These are phyloP conservation scores for Rhorus exstirpatorius DNA, from an alignment of 2,888 invertebrate species.

Conservation along the genomic window DNA sequence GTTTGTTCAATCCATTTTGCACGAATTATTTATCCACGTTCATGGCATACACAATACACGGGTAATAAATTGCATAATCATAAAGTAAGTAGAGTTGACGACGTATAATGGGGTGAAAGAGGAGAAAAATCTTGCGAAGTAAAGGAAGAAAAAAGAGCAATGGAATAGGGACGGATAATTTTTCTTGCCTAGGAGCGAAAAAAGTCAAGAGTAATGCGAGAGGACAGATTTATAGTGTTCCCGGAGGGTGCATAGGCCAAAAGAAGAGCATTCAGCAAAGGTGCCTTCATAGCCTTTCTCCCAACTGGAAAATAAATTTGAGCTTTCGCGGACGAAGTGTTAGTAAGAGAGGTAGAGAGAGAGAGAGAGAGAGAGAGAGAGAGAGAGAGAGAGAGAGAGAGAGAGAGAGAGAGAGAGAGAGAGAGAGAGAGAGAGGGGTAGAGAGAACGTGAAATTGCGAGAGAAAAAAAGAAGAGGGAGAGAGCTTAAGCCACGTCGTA, in stretches of 20 bases:
- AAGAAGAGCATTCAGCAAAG: slow-evolving; percentile 36
- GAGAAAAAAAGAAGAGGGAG: slow-evolving; percentile 24
- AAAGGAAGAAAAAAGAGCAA: slow-evolving; percentile 2
- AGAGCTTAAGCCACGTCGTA: slow-evolving; percentile 12
- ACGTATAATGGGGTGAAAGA: not conserved
- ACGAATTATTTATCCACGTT: not conserved
- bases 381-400: not conserved
- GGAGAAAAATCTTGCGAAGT: not conserved
- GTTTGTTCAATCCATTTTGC: no score
- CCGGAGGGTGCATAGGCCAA: slow-evolving; percentile 1
- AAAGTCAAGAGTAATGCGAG: slow-evolving; percentile 20
- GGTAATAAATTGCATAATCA: not conserved
- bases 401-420: slow-evolving; percentile 14
- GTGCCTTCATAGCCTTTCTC: slow-evolving; percentile 3
- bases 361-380: no score
- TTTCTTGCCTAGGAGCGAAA: slow-evolving; percentile 5
- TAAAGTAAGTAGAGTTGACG: not conserved
- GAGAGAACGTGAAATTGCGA: not conserved
- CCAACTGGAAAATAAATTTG: slow-evolving; percentile 62
- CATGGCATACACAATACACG: not conserved
- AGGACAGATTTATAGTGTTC: slow-evolving; percentile 54
- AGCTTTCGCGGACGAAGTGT: slow-evolving; percentile 43
- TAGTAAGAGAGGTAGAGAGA: slow-evolving; percentile 34
- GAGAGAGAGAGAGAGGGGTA: not conserved
- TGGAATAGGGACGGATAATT: slow-evolving; percentile 21